Evolutionary conservation across 2,888 invertebrate species (phyloP).

Genomic region (Eristalinus sepulchralis): DNA sequence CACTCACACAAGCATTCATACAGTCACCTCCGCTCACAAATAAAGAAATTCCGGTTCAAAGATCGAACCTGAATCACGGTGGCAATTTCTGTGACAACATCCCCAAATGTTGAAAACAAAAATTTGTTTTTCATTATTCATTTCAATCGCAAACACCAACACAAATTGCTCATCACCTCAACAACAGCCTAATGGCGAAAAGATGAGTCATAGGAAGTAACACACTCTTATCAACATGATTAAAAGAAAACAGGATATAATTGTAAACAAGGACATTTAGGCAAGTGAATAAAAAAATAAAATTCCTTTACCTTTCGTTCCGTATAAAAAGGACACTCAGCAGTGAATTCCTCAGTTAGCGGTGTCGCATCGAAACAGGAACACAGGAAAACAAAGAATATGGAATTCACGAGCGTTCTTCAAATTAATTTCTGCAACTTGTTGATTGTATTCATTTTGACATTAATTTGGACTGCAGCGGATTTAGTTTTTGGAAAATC

Average conservation of each 20-base stretch:
- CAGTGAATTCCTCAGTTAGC: background rate
- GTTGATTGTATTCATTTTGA: background rate
- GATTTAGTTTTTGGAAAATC: background rate
- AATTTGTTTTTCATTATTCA: too few species aligned
- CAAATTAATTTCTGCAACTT: constrained; percentile 1
- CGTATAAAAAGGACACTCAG: background rate
- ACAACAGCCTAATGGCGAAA: too few species aligned
- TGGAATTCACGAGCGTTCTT: background rate
- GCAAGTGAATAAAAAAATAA: background rate
- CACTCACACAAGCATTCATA: too few species aligned
- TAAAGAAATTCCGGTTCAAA: too few species aligned
- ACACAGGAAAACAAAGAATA: background rate
- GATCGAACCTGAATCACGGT: too few species aligned
- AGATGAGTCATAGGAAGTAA: too few species aligned
- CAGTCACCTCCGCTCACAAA: too few species aligned
- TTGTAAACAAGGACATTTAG: background rate
- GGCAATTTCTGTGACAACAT: too few species aligned
- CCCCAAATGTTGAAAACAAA: too few species aligned
- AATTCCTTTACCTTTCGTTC: background rate
- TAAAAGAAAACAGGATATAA: background rate
- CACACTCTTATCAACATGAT: too few species aligned
- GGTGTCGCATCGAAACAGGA: background rate
- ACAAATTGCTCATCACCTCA: too few species aligned
- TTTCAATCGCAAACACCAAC: too few species aligned
- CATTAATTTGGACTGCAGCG: background rate